Base-by-base conservation (phyloP, 2,113 vertebrate genomes). In the Brachyistius frenatus region DNA sequence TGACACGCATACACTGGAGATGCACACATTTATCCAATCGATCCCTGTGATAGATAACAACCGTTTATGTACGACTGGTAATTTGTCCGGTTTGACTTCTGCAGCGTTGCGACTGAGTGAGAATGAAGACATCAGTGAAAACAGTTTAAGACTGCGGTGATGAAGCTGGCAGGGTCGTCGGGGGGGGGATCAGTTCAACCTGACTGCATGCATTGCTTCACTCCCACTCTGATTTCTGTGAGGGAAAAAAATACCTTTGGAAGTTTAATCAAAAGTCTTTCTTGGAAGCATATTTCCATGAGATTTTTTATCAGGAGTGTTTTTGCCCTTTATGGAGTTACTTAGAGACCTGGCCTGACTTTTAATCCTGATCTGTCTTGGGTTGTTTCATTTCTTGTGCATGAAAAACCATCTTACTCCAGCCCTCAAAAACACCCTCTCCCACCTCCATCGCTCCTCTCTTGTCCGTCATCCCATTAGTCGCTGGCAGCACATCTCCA, bases 311-410 rank as follows among this genome's bases (percentile, higher is more conserved):
- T 89, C 84, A 55, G 50, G 37, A 58, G 49, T 65, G 39, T 66
- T 79, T 88, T 88, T 55, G 73, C 80, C 83, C 81, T 87, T 78
- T 78, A 81, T 84, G 78, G 85, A 83, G 54, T 81, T 83, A 74
- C 10, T 47, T 72, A 35, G 62, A 87, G 69, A 84, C 65, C 69
- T 87, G 85, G 75, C 74, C 71, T 30, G 36, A 37, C 44, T 66
- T 35, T 76, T 83, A 77, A 81, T 79, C 84, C 84, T 76, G 58
- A 72, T 77, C 33, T 74, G 23, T 23, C 23, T 23, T 23, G 66
- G 64, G 67, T 75, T 72, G 46, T 84, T 87, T 71, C 35, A 44
- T 79, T 82, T 87, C 78, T 67, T 74, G 46, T 53, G 76, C 53
- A 39, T 80, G 79, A 71, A 53, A 70, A 41, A 15, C 56, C 2